phyloP scores from a whole-genome alignment of 2,113 vertebrate genomes.

The Pyrgilauda ruficollis region DNA sequence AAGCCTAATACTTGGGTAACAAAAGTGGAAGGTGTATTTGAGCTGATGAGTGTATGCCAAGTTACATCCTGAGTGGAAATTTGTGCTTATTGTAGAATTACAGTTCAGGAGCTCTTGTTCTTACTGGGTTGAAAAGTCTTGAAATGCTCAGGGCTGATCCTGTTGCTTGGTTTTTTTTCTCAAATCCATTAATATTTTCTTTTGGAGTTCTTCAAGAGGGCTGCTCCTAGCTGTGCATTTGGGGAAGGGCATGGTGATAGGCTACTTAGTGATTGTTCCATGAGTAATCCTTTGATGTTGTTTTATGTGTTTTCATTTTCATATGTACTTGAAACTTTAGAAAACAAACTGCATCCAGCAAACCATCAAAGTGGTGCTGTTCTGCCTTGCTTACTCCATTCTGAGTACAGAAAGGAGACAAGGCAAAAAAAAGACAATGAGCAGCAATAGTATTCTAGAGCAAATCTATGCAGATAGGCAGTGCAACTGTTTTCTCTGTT shows the following conservation, averaged over 20 bases:
- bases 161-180: background rate
- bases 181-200: background rate
- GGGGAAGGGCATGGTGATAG: background rate
- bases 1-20: background rate
- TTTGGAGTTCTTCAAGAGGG: background rate
- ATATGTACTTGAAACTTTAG: background rate
- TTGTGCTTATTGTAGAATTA: background rate
- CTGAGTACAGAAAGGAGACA: background rate
- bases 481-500: background rate
- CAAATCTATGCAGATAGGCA: background rate
- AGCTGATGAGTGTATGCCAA: accelerated
- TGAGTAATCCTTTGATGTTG: background rate
- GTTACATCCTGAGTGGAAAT: background rate
- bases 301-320: background rate
- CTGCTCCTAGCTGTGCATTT: background rate
- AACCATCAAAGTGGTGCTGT: background rate
- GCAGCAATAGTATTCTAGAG: background rate
- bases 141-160: background rate
- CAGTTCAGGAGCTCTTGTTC: background rate
- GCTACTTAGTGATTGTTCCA: background rate
- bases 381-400: background rate
- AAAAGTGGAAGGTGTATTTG: background rate
- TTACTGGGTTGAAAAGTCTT: background rate
- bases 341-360: background rate
- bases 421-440: background rate